These are phyloP conservation scores for Stomatorhinus walkeri DNA, from an alignment of 2,797 vertebrate species.

Conservation along the genomic window DNA sequence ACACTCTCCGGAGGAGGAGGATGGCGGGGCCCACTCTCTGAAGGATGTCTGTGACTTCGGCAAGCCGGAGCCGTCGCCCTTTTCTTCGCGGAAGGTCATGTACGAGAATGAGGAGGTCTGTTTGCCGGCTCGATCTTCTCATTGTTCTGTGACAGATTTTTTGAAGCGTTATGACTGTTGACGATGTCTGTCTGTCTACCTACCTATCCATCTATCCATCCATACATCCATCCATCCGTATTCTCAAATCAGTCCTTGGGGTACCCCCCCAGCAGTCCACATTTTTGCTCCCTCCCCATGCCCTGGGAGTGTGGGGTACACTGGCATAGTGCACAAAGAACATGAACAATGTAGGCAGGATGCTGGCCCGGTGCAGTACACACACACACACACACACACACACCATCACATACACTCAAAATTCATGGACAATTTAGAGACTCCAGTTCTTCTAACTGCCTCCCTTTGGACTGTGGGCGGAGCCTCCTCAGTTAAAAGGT, in stretches of 20 bases:
- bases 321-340: background rate
- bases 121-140: background rate
- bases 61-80: constrained; percentile 90
- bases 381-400: background rate
- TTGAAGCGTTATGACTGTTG: background rate
- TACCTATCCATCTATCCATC: no score
- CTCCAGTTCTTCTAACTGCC: background rate
- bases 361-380: background rate
- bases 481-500: background rate
- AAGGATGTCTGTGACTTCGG: constrained; percentile 96
- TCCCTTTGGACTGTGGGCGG: background rate
- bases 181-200: background rate
- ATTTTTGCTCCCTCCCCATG: background rate
- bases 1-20: constrained; percentile 83
- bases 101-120: constrained; percentile 96
- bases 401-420: background rate
- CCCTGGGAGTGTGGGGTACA: background rate
- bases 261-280: background rate
- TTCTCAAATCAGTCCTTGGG: background rate
- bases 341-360: background rate
- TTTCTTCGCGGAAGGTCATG: constrained; percentile 96
- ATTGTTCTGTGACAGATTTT: background rate
- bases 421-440: background rate
- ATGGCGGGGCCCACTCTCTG: constrained; percentile 88
- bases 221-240: background rate